phyloP scores from a whole-genome alignment of 2,888 invertebrate genomes.

The Drosophila leonis region DNA sequence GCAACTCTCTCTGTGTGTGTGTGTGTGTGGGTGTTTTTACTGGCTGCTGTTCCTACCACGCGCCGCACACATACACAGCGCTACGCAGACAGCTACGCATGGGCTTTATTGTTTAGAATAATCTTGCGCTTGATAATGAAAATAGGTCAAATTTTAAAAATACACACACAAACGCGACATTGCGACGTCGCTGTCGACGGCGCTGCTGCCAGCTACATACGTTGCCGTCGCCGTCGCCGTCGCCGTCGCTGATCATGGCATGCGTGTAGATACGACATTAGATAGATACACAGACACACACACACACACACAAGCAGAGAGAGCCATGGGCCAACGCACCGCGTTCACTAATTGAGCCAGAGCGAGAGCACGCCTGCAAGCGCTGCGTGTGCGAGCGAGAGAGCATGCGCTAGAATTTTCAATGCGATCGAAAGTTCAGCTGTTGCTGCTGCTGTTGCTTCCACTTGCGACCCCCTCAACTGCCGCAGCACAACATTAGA shows the following conservation, averaged over 20 bases:
- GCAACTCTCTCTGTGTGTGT: constrained; percentile 19
- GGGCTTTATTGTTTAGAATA: constrained; percentile 84
- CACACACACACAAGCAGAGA: constrained; percentile 23
- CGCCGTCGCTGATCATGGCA: constrained; percentile 43
- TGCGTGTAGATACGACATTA: constrained; percentile 67
- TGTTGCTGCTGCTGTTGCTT: constrained; percentile 4
- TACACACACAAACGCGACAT: constrained; percentile 78
- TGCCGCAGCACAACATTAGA: not conserved
- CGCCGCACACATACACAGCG: constrained; percentile 29
- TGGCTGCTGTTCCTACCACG: constrained; percentile 57
- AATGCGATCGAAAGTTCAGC: constrained; percentile 60
- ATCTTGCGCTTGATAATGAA: constrained; percentile 86
- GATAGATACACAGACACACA: constrained; percentile 49
- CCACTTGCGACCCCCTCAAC: not conserved
- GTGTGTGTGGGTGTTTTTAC: constrained; percentile 29
- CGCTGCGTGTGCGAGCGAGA: not conserved
- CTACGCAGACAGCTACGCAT: constrained; percentile 48
- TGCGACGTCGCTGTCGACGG: constrained; percentile 51
- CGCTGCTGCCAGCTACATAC: constrained; percentile 20
- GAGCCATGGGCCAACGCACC: constrained; percentile 64
- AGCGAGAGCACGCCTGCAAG: not conserved
- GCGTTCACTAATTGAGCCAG: constrained; percentile 47
- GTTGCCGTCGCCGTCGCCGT: constrained; percentile 16
- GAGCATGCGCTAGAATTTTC: constrained; percentile 43
- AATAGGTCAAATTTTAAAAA: constrained; percentile 85